These are phyloP conservation scores for Drosophila micromelanica DNA, from an alignment of 1,140 invertebrate species.

Conservation along the genomic window DNA sequence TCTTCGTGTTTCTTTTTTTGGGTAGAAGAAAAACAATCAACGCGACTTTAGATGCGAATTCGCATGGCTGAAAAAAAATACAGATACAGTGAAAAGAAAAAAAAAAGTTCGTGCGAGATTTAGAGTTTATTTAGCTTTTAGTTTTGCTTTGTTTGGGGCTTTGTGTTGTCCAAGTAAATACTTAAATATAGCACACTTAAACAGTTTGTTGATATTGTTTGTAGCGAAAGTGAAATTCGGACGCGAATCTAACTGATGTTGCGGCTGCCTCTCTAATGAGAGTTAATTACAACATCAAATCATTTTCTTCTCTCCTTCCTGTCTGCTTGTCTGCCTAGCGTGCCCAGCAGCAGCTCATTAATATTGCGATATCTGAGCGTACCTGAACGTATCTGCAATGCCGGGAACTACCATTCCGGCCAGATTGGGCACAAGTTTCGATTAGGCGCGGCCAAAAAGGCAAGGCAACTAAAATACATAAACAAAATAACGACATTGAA, in stretches of 20 bases:
- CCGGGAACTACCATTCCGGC: constrained; percentile 14
- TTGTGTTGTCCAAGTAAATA: constrained; percentile 57
- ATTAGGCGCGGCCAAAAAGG: constrained; percentile 57
- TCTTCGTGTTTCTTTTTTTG: constrained; percentile 11
- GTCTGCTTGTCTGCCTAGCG: background rate
- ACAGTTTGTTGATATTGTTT: constrained; percentile 39
- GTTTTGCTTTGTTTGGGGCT: constrained; percentile 45
- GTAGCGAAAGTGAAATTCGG: constrained; percentile 58
- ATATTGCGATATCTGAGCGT: constrained; percentile 32
- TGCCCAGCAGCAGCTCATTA: constrained; percentile 27
- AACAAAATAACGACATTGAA: constrained; percentile 8
- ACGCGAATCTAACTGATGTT: constrained; percentile 27
- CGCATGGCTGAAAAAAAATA: constrained; percentile 26
- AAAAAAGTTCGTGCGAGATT: constrained; percentile 46
- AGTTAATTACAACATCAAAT: constrained; percentile 65
- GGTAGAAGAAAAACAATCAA: constrained; percentile 47
- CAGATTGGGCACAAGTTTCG: constrained; percentile 49
- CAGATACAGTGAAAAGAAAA: constrained; percentile 8
- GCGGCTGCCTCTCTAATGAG: constrained; percentile 51
- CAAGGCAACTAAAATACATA: constrained; percentile 30
- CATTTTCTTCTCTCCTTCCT: background rate
- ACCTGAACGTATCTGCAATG: constrained; percentile 29
- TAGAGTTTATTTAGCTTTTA: constrained; percentile 50
- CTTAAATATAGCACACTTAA: constrained; percentile 62
- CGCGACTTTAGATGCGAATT: constrained; percentile 50